These are phyloP conservation scores for Diarsia brunnea DNA, from an alignment of 2,888 invertebrate genomes.

Conservation along the genomic window DNA sequence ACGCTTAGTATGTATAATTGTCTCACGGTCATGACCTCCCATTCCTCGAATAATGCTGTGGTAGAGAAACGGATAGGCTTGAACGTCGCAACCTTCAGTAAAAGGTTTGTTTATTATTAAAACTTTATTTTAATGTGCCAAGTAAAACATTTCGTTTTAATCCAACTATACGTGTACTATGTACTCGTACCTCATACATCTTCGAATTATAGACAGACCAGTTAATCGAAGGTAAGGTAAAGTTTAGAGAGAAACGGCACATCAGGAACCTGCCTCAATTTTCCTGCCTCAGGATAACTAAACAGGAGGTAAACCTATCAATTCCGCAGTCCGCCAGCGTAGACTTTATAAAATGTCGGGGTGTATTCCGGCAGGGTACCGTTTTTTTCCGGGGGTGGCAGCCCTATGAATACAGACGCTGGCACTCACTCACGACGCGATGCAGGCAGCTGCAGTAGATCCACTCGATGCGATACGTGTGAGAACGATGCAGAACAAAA, in stretches of 20 bases:
- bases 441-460: neutral
- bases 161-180: too few relatives aligned
- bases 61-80: too few relatives aligned
- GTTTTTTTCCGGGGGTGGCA: neutral
- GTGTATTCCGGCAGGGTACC: neutral
- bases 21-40: too few relatives aligned
- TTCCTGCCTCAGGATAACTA: neutral
- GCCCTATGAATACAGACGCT: slow-evolving; percentile 24
- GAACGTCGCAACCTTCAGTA: too few relatives aligned
- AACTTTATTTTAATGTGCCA: too few relatives aligned
- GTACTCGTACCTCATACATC: too few relatives aligned
- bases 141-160: too few relatives aligned
- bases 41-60: too few relatives aligned
- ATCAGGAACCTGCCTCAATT: neutral
- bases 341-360: neutral
- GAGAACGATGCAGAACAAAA: neutral
- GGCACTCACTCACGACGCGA: neutral
- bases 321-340: neutral
- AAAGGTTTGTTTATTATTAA: too few relatives aligned
- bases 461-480: neutral
- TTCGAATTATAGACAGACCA: too few relatives aligned
- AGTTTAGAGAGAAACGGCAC: neutral
- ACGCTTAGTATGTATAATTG: too few relatives aligned
- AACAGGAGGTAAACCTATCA: neutral
- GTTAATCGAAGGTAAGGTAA: neutral